Evolutionary conservation across 2,113 vertebrate genomes (phyloP), one percentile per base, ranked within the genome.

Genomic region (Ciconia stormi): DNA sequence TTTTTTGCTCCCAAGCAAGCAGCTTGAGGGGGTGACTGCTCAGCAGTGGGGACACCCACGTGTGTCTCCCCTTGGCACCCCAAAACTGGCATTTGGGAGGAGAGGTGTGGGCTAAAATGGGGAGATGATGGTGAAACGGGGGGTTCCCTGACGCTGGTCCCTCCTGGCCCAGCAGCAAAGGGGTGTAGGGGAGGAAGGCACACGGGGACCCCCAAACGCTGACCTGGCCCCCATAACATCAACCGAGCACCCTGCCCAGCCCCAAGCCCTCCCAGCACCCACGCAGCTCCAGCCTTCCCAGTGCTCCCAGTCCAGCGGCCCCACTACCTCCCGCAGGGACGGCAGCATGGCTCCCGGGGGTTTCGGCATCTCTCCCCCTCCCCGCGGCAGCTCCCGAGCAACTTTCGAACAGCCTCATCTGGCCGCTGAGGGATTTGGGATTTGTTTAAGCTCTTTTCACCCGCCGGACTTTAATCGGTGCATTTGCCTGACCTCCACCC

Each of bases 401-500:
- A 82, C 30, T 90, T 96, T 90, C 55, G 5, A 94, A 82, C 85
- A n/a, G 78, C 90, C 56, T 96, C 96, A 95, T 96, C 97, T 71
- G 95, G 95, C 96, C 95, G 95, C 94, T 82, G 95, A 97, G 76
- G 94, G 97, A 96, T 67, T 71, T 88, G 95, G 96, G 97, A 98
- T 98, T 98, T 97, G 93, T 93, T 96, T 97, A 98, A 96, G 97
- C 98, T 97, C 96, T 98, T 97, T 97, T 96, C 97, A 95, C 97
- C 94, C 95, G 6, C 81, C 15, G 29, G 96, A 79, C 97, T 97
- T 80, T 94, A 97, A 98, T 95, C 96, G 90, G 58, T 46, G 62
- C 83, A 49, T 97, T 97, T 95, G 96, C 93, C 90, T 72, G 93
- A 96, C 97, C 96, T 97, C 97, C 97, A 93, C 87, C 90, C 90